Percentiles rank a stretch among this genome's conserved stretches.
Evolutionary conservation across 92 coral and sea anemone species (phyloP).

Genomic region (Porites divaricata): DNA sequence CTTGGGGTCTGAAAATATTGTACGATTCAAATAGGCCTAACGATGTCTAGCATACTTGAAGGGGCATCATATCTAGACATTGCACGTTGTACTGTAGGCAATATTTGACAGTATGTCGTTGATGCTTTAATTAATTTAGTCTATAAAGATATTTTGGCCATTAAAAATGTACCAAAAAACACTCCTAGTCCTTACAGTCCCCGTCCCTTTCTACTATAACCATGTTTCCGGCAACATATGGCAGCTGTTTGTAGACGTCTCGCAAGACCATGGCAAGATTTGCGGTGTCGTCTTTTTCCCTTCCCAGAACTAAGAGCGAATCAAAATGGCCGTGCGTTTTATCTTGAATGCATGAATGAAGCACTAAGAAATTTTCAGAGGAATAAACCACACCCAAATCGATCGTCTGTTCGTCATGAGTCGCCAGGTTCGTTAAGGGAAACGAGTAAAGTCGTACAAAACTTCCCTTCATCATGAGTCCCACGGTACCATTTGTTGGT

Average conservation of each 20-base stretch:
- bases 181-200: not conserved
- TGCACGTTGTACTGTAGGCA: no score
- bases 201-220: not conserved
- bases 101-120: no score
- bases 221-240: not conserved
- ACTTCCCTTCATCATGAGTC: not conserved
- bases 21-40: no score
- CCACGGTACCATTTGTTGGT: not conserved
- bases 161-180: no score
- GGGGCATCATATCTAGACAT: no score
- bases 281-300: not conserved
- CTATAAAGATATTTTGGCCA: no score
- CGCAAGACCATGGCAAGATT: not conserved
- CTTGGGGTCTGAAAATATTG: no score
- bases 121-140: no score
- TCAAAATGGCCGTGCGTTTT: conserved; percentile 11
- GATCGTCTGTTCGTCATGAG: not conserved
- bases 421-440: not conserved
- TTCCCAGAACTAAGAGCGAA: not conserved
- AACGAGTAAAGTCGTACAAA: conserved; percentile 3
- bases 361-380: not conserved
- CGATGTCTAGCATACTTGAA: no score
- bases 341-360: conserved; percentile 4
- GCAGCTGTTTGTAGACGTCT: not conserved
- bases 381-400: conserved; percentile 6